These are phyloP conservation scores for Polypterus bichir DNA, from an alignment of 2,113 vertebrate genomes.

Conservation along the genomic window DNA sequence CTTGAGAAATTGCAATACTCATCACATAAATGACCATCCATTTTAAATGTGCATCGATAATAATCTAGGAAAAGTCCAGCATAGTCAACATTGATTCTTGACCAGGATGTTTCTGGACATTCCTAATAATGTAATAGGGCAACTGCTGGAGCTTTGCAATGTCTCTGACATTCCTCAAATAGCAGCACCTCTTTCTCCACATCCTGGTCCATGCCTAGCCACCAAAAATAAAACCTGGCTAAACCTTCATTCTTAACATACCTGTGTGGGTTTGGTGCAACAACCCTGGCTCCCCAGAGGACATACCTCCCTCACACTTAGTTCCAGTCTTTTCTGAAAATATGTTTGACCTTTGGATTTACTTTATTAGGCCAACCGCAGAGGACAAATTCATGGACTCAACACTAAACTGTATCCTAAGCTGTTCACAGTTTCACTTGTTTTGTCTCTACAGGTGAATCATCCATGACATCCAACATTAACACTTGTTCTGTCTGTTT, in stretches of 20 bases:
- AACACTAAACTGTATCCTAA: too few species aligned
- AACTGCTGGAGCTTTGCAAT: background rate
- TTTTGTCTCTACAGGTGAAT: background rate
- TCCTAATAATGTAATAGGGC: constrained; percentile 4
- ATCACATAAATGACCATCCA: background rate
- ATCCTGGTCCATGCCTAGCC: constrained; percentile 19
- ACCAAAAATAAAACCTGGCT: constrained; percentile 18
- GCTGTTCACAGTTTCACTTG: too few species aligned
- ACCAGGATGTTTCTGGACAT: background rate
- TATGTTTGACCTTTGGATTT: background rate
- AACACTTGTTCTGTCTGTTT: constrained; percentile 3
- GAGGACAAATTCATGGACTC: too few species aligned
- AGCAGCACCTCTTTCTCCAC: too few species aligned
- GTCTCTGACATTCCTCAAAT: background rate
- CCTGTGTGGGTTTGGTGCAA: background rate
- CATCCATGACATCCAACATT: constrained; percentile 6
- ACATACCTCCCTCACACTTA: background rate
- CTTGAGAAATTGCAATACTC: background rate
- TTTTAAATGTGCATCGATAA: constrained; percentile 8
- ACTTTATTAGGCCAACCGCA: too few species aligned
- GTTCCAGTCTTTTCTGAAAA: background rate
- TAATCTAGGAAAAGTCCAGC: background rate
- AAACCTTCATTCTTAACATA: constrained; percentile 17
- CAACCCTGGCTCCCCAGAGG: background rate
- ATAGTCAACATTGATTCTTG: background rate